Percentiles rank a stretch among this genome's conserved stretches.
These are phyloP conservation scores for Periphyllus acericola DNA, from an alignment of 2,888 invertebrate genomes.

Conservation along the genomic window DNA sequence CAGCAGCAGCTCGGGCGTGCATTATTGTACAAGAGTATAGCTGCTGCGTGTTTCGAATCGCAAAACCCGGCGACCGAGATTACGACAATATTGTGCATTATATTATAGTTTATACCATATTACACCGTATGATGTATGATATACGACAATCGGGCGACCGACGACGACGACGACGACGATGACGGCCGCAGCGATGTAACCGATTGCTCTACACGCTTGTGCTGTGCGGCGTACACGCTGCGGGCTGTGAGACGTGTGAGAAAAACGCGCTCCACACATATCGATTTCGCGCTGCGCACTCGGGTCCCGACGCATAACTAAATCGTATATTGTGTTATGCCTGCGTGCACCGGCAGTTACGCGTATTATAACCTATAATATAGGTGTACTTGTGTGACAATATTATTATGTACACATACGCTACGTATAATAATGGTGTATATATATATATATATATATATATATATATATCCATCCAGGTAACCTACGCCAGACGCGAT, in stretches of 20 bases:
- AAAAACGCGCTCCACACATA: constrained; percentile 20
- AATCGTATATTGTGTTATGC: neutral
- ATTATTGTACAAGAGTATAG: neutral
- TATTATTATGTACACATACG: no score
- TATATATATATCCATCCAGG: no score
- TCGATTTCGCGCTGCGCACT: constrained; percentile 43
- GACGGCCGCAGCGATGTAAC: neutral
- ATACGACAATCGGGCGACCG: neutral
- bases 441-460: no score
- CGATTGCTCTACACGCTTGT: neutral
- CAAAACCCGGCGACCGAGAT: constrained; percentile 5
- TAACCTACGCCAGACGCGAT: no score
- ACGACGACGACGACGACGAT: neutral
- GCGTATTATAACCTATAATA: no score
- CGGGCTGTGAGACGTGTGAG: constrained; percentile 36
- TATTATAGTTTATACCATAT: no score
- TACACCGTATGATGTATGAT: neutral
- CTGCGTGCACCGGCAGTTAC: neutral
- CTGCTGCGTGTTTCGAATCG: constrained; percentile 1
- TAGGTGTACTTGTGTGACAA: no score
- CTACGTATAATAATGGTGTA: no score
- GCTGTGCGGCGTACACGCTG: neutral
- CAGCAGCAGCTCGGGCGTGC: neutral
- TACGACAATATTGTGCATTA: neutral
- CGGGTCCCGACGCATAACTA: neutral